Percentiles rank a stretch among this genome's conserved stretches.
Conservation (phyloP, 2,888 invertebrate genomes). For the Andrena camellia region DNA sequence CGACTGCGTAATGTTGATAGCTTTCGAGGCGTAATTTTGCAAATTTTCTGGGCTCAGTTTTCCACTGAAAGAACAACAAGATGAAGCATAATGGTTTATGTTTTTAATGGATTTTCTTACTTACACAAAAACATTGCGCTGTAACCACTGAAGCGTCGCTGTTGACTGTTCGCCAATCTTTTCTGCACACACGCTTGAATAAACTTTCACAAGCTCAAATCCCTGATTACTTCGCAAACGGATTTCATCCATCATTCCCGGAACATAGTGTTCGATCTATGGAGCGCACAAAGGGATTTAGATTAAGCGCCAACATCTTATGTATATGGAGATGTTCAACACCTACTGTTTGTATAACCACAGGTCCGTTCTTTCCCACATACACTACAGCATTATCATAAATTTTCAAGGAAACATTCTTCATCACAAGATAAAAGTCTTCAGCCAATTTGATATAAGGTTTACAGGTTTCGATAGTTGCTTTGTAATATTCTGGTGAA, state of each 20-base stretch:
- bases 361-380: conserved; percentile 86
- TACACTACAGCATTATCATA: conserved; percentile 86
- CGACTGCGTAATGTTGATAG: conserved; percentile 89
- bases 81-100: neutral
- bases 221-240: conserved; percentile 85
- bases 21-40: conserved; percentile 89
- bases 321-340: neutral
- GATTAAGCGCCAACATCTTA: neutral
- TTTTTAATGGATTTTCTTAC: conserved; percentile 82
- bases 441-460: conserved; percentile 88
- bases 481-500: conserved; percentile 89
- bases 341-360: conserved; percentile 87
- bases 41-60: conserved; percentile 92
- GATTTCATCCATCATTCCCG: conserved; percentile 89
- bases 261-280: conserved; percentile 90
- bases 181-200: conserved; percentile 75
- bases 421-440: conserved; percentile 87
- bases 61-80: conserved; percentile 86
- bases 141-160: conserved; percentile 87
- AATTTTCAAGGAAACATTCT: conserved; percentile 86
- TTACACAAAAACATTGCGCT: conserved; percentile 92
- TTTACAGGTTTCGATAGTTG: conserved; percentile 86
- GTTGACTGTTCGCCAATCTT: conserved; percentile 76
- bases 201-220: conserved; percentile 75
- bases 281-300: conserved; percentile 33